Evolutionary conservation across 2,113 vertebrate genomes (phyloP), one percentile per base, ranked within the genome.

Genomic region (Tor tambroides): DNA sequence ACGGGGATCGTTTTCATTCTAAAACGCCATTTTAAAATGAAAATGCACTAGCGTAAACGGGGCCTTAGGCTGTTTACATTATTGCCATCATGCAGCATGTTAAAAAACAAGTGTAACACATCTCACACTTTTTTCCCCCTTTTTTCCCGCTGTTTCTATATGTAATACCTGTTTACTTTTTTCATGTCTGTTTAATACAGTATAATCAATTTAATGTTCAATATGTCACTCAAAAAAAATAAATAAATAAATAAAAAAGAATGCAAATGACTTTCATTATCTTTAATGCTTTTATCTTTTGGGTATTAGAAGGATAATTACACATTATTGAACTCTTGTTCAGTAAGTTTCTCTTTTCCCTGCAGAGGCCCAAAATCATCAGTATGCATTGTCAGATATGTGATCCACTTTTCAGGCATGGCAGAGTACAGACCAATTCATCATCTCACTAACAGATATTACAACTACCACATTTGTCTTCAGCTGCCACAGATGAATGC

Each of bases 381-480:
- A 72, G 86, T 86, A 90, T 83, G 76, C 84, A 43, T 28, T 85
- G 38, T 19, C 86, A 84, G 38, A 38, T 49, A 46, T 81, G 46
- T 35, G 69, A 84, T 85, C 65, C 83, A 89, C 59, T 81, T 86
- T 86, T 88, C 84, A 88, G 79, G 74, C 65, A 35, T 28, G 71
- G n/a, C 87, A 82, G 85, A 85, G 81, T 54, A 75, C 79, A 88
- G 88, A 78, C 84, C 88, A 84, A 88, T 92, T 90, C 74, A 89
- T 92, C 90, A 90, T 88, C 65, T 80, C 71, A 65, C 87, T 85
- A 90, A 90, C 83, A 90, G 76, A 90, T 85, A 89, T 84, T 87
- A 76, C 87, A 81, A 80, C 87, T 83, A 89, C 86, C 82, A 71
- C 75, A 91, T 90, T 86, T 72, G 65, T 88, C 69, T 88, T 87